Evolutionary conservation across 2,888 invertebrate species (phyloP), one percentile per base, ranked within the genome.

Genomic region (Hyppa rectilinea): DNA sequence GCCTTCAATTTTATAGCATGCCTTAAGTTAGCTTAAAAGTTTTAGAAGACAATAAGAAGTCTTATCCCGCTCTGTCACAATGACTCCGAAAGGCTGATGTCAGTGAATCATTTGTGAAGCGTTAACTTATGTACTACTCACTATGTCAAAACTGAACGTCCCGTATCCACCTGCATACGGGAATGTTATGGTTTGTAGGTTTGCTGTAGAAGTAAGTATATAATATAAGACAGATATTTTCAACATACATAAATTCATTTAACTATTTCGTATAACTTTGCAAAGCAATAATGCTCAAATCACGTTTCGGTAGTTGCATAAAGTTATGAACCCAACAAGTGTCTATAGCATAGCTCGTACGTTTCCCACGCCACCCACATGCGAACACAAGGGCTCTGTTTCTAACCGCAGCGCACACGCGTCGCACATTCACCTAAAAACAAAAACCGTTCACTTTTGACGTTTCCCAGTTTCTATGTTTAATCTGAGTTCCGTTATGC

Each of bases 401-500:
- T 66, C 70, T 59, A 68, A 31, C 50, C 31, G 17, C 65, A 26
- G 40, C 26, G 40, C 40, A 49, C 56, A 62, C 72, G 59, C 59
- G 49, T 56, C 38, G 10, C 52, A 66, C 53, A 52, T 78, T 69
- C 67, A 56, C 70, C 66, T 69, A 69, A 68, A 74, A 79, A 79
- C 75, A 75, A 82, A 75, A 79, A 72, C 75, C 40, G 63, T 64
- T 67, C 64, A 75, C 77, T 71, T 74, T 81, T 85, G 81, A 79
- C 81, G 84, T 83, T 81, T 83, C 68, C 74, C 81, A 77, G 80
- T 77, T 81, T 65, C 77, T 85, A 82, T 82, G 78, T 67, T 85
- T 90, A 90, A 90, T 90, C 88, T 89, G 83, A 82, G 80, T 88
- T 89, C 88, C 87, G 84, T 82, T 85, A 85, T 84, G 81, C 84